These are phyloP conservation scores for Irena cyanogastra DNA, from an alignment of 2,113 vertebrate species.

Conservation along the genomic window DNA sequence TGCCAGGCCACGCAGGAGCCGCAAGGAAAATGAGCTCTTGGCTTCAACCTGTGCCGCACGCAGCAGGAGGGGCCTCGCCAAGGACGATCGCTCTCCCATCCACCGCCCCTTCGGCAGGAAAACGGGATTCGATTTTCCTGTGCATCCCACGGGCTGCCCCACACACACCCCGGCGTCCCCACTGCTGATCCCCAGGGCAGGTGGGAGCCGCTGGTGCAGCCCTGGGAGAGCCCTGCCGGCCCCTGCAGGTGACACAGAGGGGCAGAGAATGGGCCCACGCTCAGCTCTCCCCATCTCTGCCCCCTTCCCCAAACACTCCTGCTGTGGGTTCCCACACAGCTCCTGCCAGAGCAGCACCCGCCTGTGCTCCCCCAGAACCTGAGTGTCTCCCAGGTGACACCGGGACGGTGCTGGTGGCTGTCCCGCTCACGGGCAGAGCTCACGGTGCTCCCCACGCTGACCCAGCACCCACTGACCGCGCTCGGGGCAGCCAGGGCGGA, in stretches of 20 bases:
- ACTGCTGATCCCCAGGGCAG: rapidly evolving
- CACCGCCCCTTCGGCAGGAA: rapidly evolving
- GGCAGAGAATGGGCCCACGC: rapidly evolving
- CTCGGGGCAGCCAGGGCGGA: neutral
- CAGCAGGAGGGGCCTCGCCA: rapidly evolving
- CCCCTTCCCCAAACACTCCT: rapidly evolving
- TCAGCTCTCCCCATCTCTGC: neutral
- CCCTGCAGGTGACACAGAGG: rapidly evolving
- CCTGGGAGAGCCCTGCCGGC: neutral
- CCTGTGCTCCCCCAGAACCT: rapidly evolving
- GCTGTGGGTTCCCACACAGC: rapidly evolving
- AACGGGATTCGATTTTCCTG: rapidly evolving
- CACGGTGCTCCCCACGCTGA: rapidly evolving
- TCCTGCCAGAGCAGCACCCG: neutral
- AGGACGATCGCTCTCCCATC: rapidly evolving
- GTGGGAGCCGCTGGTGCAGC: neutral
- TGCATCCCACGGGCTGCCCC: neutral
- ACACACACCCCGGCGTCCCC: rapidly evolving
- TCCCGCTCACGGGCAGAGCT: neutral
- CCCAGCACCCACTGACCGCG: rapidly evolving
- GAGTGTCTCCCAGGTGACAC: rapidly evolving
- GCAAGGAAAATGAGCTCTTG: rapidly evolving
- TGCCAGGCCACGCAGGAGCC: neutral
- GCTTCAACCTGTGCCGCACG: rapidly evolving
- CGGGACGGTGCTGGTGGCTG: rapidly evolving